Evolutionary conservation across 2,113 vertebrate genomes (phyloP).

Genomic region (Bucco capensis): DNA sequence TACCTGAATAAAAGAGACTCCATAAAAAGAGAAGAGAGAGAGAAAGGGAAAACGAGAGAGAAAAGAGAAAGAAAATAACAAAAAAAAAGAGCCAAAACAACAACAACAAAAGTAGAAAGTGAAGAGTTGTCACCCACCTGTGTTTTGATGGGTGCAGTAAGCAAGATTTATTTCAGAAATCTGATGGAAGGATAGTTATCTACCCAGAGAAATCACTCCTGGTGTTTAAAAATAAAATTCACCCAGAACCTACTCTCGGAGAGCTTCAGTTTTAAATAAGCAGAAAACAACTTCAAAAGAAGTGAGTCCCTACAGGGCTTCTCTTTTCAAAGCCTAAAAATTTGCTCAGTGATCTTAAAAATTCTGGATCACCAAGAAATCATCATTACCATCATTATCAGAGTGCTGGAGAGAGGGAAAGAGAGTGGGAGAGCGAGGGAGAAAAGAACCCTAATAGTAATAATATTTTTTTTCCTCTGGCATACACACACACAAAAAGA

Average conservation of each 20-base stretch:
- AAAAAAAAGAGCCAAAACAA: neutral
- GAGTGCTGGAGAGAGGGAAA: slow-evolving; percentile 37
- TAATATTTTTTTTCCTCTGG: neutral
- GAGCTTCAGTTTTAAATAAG: slow-evolving; percentile 65
- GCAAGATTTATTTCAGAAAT: slow-evolving; percentile 61
- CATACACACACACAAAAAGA: neutral
- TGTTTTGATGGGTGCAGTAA: slow-evolving; percentile 62
- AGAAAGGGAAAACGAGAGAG: neutral
- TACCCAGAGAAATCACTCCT: slow-evolving; percentile 64
- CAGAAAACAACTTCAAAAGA: slow-evolving; percentile 64
- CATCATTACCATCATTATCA: slow-evolving; percentile 1
- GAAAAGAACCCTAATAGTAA: neutral
- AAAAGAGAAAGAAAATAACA: neutral
- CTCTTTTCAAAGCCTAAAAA: slow-evolving; percentile 63
- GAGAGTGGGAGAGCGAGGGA: neutral
- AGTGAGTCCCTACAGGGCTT: slow-evolving; percentile 60
- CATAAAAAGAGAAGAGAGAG: neutral
- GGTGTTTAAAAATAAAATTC: slow-evolving; percentile 45
- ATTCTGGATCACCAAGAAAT: slow-evolving; percentile 38
- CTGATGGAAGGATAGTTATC: slow-evolving; percentile 39
- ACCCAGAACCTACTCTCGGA: slow-evolving; percentile 36
- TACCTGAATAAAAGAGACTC: slow-evolving; percentile 72
- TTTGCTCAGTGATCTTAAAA: slow-evolving; percentile 69
- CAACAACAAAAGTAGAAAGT: slow-evolving; percentile 61
- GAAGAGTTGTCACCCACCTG: slow-evolving; percentile 71